Conservation (phyloP, 2,888 invertebrate genomes). For the Autographa pulchrina region DNA sequence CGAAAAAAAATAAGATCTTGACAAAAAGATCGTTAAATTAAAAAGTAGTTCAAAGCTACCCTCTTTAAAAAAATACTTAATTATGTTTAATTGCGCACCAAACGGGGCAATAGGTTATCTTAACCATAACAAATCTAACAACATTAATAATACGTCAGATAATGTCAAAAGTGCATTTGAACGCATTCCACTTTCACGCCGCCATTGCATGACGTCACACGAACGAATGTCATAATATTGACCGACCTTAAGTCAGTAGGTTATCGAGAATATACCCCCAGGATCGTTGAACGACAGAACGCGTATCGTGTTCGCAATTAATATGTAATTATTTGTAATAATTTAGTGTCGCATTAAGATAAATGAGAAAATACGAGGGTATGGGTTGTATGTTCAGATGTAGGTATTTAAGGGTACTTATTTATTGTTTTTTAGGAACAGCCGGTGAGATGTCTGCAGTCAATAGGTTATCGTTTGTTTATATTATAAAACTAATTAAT, state of each 20-base stretch:
- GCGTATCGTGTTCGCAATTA: slow-evolving; percentile 46
- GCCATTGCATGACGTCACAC: slow-evolving; percentile 53
- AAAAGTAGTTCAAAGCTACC: background rate
- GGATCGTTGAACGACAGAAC: slow-evolving; percentile 44
- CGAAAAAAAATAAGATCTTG: no score
- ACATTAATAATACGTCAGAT: slow-evolving; percentile 17
- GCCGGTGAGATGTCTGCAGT: slow-evolving; percentile 22
- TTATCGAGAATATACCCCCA: slow-evolving; percentile 57
- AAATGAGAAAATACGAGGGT: slow-evolving; percentile 16
- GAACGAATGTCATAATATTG: slow-evolving; percentile 55
- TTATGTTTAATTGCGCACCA: slow-evolving; percentile 14
- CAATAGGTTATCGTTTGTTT: slow-evolving; percentile 36
- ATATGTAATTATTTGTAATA: slow-evolving; percentile 41
- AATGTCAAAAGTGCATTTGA: slow-evolving; percentile 45
- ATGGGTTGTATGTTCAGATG: background rate
- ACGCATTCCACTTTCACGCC: slow-evolving; percentile 42
- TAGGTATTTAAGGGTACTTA: background rate
- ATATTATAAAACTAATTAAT: slow-evolving; percentile 22
- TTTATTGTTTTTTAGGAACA: slow-evolving; percentile 22
- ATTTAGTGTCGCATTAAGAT: slow-evolving; percentile 42
- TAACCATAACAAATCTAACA: slow-evolving; percentile 19
- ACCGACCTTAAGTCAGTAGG: slow-evolving; percentile 58
- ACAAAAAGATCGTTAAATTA: background rate
- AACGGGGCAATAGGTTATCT: slow-evolving; percentile 25
- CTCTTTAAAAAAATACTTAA: slow-evolving; percentile 13